Conservation (phyloP, 2,888 invertebrate species). For the Exephanes ischioxanthus region DNA sequence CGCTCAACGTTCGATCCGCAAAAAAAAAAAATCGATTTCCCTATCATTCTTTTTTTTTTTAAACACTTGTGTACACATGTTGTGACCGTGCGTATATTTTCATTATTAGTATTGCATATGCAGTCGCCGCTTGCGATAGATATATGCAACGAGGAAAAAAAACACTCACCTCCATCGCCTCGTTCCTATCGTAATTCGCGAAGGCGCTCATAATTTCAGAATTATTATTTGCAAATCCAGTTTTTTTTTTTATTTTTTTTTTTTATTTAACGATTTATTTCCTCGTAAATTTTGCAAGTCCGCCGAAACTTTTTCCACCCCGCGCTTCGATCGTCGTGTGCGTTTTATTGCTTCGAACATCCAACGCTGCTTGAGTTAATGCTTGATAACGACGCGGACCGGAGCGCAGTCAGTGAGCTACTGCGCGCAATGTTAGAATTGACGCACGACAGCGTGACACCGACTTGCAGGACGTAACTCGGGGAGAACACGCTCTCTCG, state of each 20-base stretch:
- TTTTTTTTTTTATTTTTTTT: neutral
- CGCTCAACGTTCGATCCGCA: neutral
- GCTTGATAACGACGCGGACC: neutral
- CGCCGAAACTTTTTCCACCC: neutral
- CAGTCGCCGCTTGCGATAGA: neutral
- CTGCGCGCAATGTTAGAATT: constrained; percentile 36
- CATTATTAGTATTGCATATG: neutral
- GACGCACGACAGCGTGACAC: constrained; percentile 51
- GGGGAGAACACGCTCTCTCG: constrained; percentile 53
- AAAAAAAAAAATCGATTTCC: neutral
- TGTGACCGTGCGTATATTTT: neutral
- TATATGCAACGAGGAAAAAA: constrained; percentile 62
- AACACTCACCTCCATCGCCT: constrained; percentile 76
- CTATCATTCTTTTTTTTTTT: neutral
- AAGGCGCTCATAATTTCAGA: constrained; percentile 74
- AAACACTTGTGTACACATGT: constrained; percentile 2
- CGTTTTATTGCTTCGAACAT: neutral
- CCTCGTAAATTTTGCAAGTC: neutral
- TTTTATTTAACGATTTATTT: neutral
- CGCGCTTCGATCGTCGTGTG: too few species aligned
- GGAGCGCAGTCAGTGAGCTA: constrained; percentile 28
- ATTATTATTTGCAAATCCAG: neutral
- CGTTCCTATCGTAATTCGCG: constrained; percentile 72
- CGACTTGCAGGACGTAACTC: constrained; percentile 43
- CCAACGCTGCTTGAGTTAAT: neutral